Conservation (phyloP, 2,113 vertebrate species). For the Redunca redunca region DNA sequence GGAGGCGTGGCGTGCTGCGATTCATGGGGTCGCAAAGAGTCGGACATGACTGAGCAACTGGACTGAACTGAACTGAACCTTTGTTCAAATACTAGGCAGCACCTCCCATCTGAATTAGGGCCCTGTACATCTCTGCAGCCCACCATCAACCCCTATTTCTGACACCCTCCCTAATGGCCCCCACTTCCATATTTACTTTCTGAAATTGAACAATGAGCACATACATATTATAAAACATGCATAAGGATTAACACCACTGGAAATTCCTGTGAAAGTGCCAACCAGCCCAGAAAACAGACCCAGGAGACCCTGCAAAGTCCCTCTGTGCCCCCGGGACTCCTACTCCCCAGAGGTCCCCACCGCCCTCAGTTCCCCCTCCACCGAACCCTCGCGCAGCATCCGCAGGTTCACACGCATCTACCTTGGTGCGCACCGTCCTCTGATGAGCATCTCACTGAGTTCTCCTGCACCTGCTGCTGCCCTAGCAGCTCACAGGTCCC, state of each 20-base stretch:
- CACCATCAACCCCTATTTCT: background rate
- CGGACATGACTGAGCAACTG: background rate
- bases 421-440: background rate
- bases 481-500: too few relatives aligned
- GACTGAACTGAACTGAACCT: too few relatives aligned
- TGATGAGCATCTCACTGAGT: too few relatives aligned
- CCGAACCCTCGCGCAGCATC: background rate
- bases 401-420: rapidly evolving
- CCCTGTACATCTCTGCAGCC: background rate
- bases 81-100: rapidly evolving
- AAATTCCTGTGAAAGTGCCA: background rate
- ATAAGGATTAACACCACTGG: background rate
- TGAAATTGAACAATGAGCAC: background rate
- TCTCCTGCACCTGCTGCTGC: background rate
- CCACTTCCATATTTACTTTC: background rate
- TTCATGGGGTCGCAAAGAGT: background rate
- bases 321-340: background rate
- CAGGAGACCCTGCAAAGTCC: background rate
- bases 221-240: background rate
- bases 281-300: background rate
- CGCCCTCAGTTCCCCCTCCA: background rate
- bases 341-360: too few relatives aligned
- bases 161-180: background rate
- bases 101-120: background rate
- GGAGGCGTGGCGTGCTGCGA: too few relatives aligned